Evolutionary conservation across 2,888 invertebrate species (phyloP).

Genomic region (Drosophila dives): DNA sequence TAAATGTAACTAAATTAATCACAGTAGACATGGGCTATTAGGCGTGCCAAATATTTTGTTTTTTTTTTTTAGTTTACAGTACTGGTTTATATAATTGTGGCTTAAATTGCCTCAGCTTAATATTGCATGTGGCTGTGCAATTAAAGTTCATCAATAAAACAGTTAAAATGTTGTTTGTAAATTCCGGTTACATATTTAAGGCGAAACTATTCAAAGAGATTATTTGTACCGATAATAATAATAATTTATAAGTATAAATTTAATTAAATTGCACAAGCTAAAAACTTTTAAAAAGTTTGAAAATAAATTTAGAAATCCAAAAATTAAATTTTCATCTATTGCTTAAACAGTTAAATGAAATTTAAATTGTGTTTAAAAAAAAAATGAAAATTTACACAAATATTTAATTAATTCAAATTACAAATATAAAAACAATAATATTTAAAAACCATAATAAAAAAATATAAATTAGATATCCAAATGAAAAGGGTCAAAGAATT

Average conservation of each 20-base stretch:
- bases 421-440: not conserved
- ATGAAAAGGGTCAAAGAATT: not conserved
- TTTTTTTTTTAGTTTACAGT: not conserved
- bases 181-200: constrained; percentile 52
- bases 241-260: too few species aligned
- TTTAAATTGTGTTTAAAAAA: not conserved
- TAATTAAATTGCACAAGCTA: not conserved
- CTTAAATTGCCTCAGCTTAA: constrained; percentile 4
- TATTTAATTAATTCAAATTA: not conserved
- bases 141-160: constrained; percentile 19
- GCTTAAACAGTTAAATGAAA: not conserved
- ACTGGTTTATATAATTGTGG: not conserved
- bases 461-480: too few species aligned
- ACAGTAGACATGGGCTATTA: not conserved
- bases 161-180: constrained; percentile 3
- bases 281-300: not conserved
- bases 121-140: constrained; percentile 50
- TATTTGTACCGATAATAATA: not conserved
- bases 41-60: not conserved
- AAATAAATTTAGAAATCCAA: not conserved
- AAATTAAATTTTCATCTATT: too few species aligned
- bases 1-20: not conserved
- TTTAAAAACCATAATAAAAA: too few species aligned
- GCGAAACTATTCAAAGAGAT: constrained; percentile 35
- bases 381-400: not conserved